Percentiles rank a stretch among this genome's conserved stretches.
Evolutionary conservation across 2,888 invertebrate species (phyloP).

Genomic region (Homarus gammarus): DNA sequence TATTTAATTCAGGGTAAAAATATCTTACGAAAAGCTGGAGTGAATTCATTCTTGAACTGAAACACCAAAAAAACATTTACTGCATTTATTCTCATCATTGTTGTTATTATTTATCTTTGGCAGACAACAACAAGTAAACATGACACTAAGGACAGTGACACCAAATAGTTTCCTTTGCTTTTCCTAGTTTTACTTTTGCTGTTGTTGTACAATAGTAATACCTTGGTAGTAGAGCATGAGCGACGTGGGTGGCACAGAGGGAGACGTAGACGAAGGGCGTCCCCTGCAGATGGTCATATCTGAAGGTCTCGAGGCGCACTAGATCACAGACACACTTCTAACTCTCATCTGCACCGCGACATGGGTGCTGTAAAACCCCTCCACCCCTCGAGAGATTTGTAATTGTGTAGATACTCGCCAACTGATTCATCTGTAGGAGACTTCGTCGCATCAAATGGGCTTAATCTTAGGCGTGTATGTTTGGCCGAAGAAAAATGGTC

Average conservation of each 20-base stretch:
- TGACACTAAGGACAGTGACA: too few relatives aligned
- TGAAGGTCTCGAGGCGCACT: constrained; percentile 6
- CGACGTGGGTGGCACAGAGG: neutral
- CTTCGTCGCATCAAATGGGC: constrained; percentile 36
- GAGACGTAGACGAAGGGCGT: neutral
- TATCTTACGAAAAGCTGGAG: too few relatives aligned
- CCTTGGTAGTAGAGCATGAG: neutral
- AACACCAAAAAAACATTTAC: too few relatives aligned
- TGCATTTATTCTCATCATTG: too few relatives aligned
- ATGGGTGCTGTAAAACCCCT: neutral
- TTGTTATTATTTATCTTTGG: too few relatives aligned
- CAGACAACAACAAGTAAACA: too few relatives aligned
- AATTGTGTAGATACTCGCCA: constrained; percentile 29
- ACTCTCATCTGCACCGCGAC: constrained; percentile 18
- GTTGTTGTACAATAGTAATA: too few relatives aligned
- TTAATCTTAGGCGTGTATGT: constrained; percentile 42
- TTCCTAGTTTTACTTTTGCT: too few relatives aligned
- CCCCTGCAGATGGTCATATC: constrained; percentile 6
- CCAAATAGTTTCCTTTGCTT: too few relatives aligned
- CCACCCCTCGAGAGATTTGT: constrained; percentile 43
- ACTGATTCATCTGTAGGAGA: constrained; percentile 29
- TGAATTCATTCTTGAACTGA: too few relatives aligned
- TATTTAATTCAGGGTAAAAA: too few relatives aligned
- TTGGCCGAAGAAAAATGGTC: constrained; percentile 22
- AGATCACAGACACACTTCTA: constrained; percentile 14